Evolutionary conservation across 1,140 invertebrate species (phyloP), one percentile per base, ranked within the genome.

Genomic region (Trachymyrmex cornetzi): DNA sequence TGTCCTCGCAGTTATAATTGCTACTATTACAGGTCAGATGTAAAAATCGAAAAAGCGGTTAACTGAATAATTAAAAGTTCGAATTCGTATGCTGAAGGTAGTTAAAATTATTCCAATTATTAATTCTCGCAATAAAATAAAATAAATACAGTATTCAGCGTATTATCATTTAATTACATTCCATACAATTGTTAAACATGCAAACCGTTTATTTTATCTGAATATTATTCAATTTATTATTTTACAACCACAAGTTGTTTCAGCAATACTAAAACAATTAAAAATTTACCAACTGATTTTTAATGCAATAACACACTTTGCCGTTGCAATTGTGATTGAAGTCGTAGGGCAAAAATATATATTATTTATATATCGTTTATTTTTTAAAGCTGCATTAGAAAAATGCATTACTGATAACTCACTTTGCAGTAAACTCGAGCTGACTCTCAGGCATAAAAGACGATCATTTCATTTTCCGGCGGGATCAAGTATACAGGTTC

Each of bases 401-500:
- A 34, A n/a, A 69, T 80, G 30, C 30, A 69, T 69, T 38, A 69
- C n/a, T 38, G 12, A 69, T 44, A 12, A n/a, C 27, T 80, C 30
- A 55, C 77, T 55, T 44, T 22, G 77, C 64, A 44, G 53, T 71
- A 81, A 81, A 85, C 71, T 61, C 72, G 55, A n/a, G 16, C 2
- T n/a, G 69, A 61, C 16, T 55, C 38, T 50, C 24, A 63, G 16
- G 9, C 27, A 59, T 53, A 38, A 74, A 48, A 74, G 38, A n/a
- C 53, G 63, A 14, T 34, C 63, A 34, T 61, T 64, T 59, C 61
- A 79, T 77, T 71, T 71, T 81, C 50, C 50, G 30, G 2, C 50
- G 64, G 30, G 48, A 69, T 81, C 77, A 57, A 44, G 77, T 80
- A 80, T 69, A 80, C 24, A 69, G n/a, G 55, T 69, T 66, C n/a